Percentiles rank a stretch among this genome's conserved stretches.
phyloP scores from a whole-genome alignment of 2,113 vertebrate species.

The Tinamus guttatus region DNA sequence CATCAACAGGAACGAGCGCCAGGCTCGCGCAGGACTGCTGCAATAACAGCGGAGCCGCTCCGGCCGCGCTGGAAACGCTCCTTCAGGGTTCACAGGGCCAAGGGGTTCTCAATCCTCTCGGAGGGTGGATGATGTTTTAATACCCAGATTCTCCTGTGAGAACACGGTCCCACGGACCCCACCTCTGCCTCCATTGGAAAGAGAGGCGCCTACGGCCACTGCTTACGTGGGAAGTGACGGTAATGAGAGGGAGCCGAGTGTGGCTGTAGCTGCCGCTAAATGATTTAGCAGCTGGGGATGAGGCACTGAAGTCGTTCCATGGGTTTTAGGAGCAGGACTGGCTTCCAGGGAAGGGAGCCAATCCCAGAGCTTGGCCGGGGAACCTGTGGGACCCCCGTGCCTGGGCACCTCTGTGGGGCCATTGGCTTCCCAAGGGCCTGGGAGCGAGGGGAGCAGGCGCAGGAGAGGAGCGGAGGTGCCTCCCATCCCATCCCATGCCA shows the following conservation, averaged over 20 bases:
- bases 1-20: neutral
- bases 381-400: neutral
- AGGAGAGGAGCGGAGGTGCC: fast-evolving
- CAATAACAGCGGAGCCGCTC: constrained; percentile 49
- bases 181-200: constrained; percentile 5
- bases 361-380: neutral
- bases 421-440: fast-evolving
- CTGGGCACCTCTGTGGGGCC: fast-evolving
- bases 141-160: neutral
- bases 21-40: neutral
- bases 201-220: neutral
- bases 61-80: neutral
- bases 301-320: neutral
- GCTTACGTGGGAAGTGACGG: constrained; percentile 44
- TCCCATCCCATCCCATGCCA: too few species aligned
- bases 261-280: neutral
- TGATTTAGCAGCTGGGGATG: constrained; percentile 28
- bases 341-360: neutral
- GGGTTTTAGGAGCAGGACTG: neutral
- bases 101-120: neutral
- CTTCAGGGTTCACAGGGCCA: constrained; percentile 7
- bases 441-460: too few species aligned
- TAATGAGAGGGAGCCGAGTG: neutral
- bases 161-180: constrained; percentile 50
- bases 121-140: neutral